Evolutionary conservation across 1,140 invertebrate species (phyloP).

Genomic region (Chelonus insularis): DNA sequence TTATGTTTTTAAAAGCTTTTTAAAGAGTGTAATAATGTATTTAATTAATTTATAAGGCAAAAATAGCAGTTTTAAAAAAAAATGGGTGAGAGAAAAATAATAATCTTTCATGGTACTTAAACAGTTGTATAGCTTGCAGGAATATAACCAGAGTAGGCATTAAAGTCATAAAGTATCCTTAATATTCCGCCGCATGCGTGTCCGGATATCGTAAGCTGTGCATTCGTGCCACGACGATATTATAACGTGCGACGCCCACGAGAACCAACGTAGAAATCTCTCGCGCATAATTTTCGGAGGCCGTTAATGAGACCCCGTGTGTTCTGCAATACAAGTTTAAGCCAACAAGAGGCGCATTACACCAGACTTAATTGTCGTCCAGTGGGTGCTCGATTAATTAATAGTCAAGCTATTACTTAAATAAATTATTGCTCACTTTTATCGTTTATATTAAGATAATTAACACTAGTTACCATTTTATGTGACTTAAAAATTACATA

Average conservation of each 20-base stretch:
- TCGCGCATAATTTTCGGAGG: conserved; percentile 32
- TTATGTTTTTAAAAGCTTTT: no score
- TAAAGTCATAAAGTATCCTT: conserved; percentile 25
- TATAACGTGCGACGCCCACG: conserved; percentile 26
- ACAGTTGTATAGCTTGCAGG: background rate
- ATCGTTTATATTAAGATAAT: no score
- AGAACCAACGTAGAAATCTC: conserved; percentile 29
- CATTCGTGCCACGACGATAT: conserved; percentile 24
- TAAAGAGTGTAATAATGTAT: no score
- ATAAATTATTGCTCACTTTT: background rate
- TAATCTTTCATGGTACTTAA: conserved; percentile 3
- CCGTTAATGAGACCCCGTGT: conserved; percentile 27
- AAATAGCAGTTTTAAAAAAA: background rate
- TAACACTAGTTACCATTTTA: no score
- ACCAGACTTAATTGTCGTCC: conserved; percentile 29
- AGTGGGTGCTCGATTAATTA: conserved; percentile 34
- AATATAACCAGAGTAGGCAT: conserved; percentile 23
- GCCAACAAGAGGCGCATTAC: background rate
- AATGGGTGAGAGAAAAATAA: background rate
- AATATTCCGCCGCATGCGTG: conserved; percentile 28
- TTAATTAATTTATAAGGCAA: background rate
- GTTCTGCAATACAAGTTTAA: background rate
- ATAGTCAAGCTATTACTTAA: conserved; percentile 7
- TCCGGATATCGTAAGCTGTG: conserved; percentile 24
- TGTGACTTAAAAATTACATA: no score